Evolutionary conservation across 2,888 invertebrate genomes (phyloP).

Genomic region (Acleris cristana): DNA sequence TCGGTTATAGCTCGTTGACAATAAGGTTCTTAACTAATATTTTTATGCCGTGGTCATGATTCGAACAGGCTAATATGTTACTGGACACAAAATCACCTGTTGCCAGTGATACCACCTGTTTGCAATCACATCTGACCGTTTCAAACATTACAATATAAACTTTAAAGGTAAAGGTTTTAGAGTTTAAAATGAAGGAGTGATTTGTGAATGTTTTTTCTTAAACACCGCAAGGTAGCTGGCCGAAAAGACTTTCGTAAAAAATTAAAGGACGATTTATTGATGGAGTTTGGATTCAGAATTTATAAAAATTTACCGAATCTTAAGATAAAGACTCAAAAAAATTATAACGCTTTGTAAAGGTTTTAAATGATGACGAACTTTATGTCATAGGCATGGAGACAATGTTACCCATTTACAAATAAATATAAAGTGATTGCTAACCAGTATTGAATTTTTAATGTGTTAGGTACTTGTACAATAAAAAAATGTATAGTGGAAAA

Average conservation of each 20-base stretch:
- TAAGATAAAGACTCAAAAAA: not conserved
- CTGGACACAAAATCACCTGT: constrained; percentile 74
- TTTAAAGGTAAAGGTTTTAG: constrained; percentile 17
- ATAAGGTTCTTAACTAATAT: no score
- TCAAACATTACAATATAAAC: constrained; percentile 45
- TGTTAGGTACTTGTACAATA: no score
- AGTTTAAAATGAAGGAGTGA: constrained; percentile 41
- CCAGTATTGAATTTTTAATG: no score
- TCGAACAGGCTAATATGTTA: constrained; percentile 74
- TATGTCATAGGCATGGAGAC: no score
- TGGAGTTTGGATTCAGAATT: constrained; percentile 12
- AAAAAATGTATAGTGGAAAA: no score
- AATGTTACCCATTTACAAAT: no score
- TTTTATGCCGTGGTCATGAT: constrained; percentile 14
- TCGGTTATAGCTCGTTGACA: no score
- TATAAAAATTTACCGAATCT: not conserved
- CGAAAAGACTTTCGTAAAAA: constrained; percentile 49
- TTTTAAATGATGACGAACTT: no score
- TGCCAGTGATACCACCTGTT: constrained; percentile 73
- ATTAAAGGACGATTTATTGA: constrained; percentile 12
- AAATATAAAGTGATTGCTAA: no score
- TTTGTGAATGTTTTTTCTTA: constrained; percentile 47
- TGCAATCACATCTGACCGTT: constrained; percentile 76
- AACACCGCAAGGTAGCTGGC: constrained; percentile 56
- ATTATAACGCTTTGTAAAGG: no score